Conservation (phyloP, 2,797 vertebrate species). For the Anguilla marmorata region DNA sequence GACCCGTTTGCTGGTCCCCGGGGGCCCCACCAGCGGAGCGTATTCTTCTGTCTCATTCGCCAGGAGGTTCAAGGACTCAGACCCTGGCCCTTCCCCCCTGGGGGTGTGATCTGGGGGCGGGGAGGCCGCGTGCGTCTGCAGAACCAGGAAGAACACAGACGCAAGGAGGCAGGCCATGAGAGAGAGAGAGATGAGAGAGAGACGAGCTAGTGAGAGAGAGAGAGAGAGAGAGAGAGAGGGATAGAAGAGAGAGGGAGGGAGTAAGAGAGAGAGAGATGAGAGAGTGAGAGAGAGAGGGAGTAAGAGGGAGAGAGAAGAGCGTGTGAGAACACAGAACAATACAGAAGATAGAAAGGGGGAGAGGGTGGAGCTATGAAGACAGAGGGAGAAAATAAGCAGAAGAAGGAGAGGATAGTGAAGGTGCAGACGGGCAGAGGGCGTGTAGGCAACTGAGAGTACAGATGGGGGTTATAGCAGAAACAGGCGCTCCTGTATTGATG, state of each 20-base stretch:
- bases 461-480: slow-evolving; percentile 28
- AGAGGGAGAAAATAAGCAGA: not conserved
- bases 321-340: not conserved
- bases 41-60: slow-evolving; percentile 73
- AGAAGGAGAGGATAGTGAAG: not conserved
- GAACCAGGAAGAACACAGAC: slow-evolving; percentile 79
- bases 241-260: not conserved
- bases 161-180: slow-evolving; percentile 81
- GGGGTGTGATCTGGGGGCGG: slow-evolving; percentile 63
- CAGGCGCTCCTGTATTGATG: slow-evolving; percentile 45
- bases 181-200: slow-evolving; percentile 13
- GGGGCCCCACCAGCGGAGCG: slow-evolving; percentile 72
- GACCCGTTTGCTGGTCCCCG: slow-evolving; percentile 78
- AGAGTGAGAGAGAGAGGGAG: not conserved
- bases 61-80: slow-evolving; percentile 65
- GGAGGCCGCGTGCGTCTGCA: slow-evolving; percentile 72
- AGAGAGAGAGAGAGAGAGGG: not conserved
- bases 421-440: not conserved
- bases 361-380: not conserved
- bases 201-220: not conserved
- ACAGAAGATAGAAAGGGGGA: not conserved
- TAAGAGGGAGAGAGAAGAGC: not conserved
- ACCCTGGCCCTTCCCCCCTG: slow-evolving; percentile 61
- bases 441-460: slow-evolving; percentile 46
- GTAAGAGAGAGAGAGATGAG: slow-evolving; percentile 24